Percentiles rank a stretch among this genome's conserved stretches.
phyloP scores from a whole-genome alignment of 2,888 invertebrate species.

The Torymus texanus region DNA sequence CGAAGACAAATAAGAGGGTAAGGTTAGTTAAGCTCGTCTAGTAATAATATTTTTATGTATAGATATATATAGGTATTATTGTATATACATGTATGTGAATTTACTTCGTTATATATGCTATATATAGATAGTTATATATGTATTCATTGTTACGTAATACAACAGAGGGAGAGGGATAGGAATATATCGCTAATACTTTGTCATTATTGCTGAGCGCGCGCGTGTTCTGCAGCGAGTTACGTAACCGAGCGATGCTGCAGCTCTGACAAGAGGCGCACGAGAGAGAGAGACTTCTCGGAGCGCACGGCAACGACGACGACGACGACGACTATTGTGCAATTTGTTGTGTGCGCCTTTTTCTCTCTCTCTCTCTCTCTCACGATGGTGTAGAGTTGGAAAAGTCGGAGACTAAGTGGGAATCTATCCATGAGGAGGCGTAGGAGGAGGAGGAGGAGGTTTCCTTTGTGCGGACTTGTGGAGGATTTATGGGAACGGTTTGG shows the following conservation, averaged over 20 bases:
- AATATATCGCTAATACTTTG: conserved; percentile 46
- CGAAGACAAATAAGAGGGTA: neutral
- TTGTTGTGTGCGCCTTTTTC: no score
- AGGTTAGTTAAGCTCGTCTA: neutral
- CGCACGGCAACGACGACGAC: no score
- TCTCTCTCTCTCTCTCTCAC: no score
- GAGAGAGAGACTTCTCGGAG: neutral
- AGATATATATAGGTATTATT: neutral
- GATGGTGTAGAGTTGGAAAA: no score
- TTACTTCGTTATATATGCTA: neutral
- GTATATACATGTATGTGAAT: neutral
- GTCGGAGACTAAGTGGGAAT: no score
- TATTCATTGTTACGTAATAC: neutral
- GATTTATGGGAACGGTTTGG: no score
- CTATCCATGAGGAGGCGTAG: no score
- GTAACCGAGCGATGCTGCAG: neutral
- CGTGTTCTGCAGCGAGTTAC: neutral
- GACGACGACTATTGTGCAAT: no score
- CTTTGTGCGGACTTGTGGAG: no score
- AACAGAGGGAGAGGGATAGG: no score
- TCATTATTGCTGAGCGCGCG: conserved; percentile 44
- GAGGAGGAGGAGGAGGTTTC: no score
- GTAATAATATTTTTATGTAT: neutral
- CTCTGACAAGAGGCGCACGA: neutral
- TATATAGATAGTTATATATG: neutral